Evolutionary conservation across 2,797 vertebrate species (phyloP), one percentile per base, ranked within the genome.

Genomic region (Myotis myotis): DNA sequence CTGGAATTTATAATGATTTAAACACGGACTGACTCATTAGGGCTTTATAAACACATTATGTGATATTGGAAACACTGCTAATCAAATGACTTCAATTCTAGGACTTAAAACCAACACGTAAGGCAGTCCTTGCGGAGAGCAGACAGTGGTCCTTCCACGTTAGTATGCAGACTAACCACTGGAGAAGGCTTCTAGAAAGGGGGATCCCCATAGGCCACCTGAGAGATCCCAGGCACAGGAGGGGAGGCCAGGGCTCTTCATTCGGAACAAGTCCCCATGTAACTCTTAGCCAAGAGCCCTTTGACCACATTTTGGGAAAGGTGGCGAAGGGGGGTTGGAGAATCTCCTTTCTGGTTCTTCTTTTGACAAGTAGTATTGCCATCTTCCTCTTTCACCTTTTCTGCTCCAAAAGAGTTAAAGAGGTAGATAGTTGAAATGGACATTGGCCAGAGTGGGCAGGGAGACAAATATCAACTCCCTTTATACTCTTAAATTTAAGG

Each of bases 31-130:
- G n/a, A 49, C 49, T 95, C 51, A 92, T 82, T 88, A 84, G 36
- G 8, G 36, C 13, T 92, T 95, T 79, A 66, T 94, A 70, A 93
- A 93, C 68, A 90, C 92, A 93, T 94, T 87, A 78, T 55, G 75
- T 82, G 41, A 74, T 44, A 82, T 51, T 93, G n/a, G 55, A 92
- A 74, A 89, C 68, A 66, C 7, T 68, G 7, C 66, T 96, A 88
- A 71, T 79, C 4, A 47, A 91, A 70, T 51, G 84, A 60, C 5
- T 85, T 84, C 72, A 70, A 66, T 28, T 66, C 19, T 15, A 75
- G 23, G 20, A 55, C 72, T 91, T 95, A 6, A 78, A 51, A 55
- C 38, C 55, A 6, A 71, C 5, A 66, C 28, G 36, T 33, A 83
- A 79, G 57, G 64, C 10, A 25, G 36, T 38, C n/a, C 51, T 83